Evolutionary conservation across 2,888 invertebrate genomes (phyloP), one percentile per base, ranked within the genome.

Genomic region (Aphelenchoides bicaudatus): DNA sequence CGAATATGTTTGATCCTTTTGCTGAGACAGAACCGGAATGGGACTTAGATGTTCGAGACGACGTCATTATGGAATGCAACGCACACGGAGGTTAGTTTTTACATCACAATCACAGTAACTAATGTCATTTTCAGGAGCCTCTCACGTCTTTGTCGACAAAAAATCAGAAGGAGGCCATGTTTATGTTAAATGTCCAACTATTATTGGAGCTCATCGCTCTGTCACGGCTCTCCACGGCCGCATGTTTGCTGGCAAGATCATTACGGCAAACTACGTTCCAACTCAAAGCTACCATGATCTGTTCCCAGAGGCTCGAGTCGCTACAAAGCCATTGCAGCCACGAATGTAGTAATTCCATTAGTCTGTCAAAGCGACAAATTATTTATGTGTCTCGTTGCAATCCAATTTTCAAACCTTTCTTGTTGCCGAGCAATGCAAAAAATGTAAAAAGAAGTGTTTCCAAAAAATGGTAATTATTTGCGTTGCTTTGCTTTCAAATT

Each of bases 1-100:
- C 94, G 59, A 99, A 99, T 79, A 98, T 98, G 98, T 99, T 98
- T 82, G 96, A 98, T 81, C 91, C 94, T 34, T 83, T 85, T 59
- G 86, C 87, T 88, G 75, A 74, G 34, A 69, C 61, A 6, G 73
- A 73, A 25, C 59, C 66, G 2, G 65, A 63, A 5, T 76, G 76
- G 76, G 73, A 71, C 21, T 28, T 52, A 37, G 96, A 96, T 81
- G 91, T 98, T 66, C 85, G 88, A 46, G 94, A 96, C 79, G 98
- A 99, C 81, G 94, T 98, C 0, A 89, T 98, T 67, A 91, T 94
- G 78, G 96, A 98, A 81, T 98, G 96, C 80, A 89, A 89, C 79
- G 92, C 93, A 81, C 93, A 96, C 77, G 98, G 98, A 6, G 98
- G 75, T n/a, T n/a, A n/a, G n/a, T n/a, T n/a, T n/a, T n/a, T n/a